Base-by-base conservation (phyloP, 2,888 invertebrate genomes). In the Chloroclysta siterata region DNA sequence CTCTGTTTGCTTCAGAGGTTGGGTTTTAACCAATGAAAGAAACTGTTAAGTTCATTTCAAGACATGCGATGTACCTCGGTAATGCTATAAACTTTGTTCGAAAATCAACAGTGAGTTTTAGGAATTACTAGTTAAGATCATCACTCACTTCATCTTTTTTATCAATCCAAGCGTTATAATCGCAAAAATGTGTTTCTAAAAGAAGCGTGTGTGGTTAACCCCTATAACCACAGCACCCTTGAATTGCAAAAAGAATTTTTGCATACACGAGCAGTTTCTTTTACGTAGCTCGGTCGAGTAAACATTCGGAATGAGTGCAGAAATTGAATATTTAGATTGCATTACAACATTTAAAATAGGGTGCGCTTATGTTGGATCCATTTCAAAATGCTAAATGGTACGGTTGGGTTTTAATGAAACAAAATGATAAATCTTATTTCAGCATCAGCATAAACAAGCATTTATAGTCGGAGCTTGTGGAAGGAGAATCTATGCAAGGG, bases 181-280 rank as follows among this genome's bases (percentile, higher is more conserved):
- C 56, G 44, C 39, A 51, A 50, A 53, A 56, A 48, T 65, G 44
- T 46, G 50, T 54, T 60, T 60, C 22, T 56, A 54, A 65, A 61
- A 53, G 65, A 58, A 58, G 51, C 57, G 41, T 61, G 41, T 61
- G 57, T 51, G 50, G 53, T 57, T 57, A 52, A 58, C 61, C 61
- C 53, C 53, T 57, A 79, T 81, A 81, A 81, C 80, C 80, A 76
- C 76, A 79, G 80, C 81, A 79, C 81, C 83, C 84, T 85, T 82
- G 77, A 84, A 85, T 82, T 84, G 83, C 84, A 85, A 82, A 80
- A 80, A 81, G 79, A 81, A 75, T 82, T 85, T 83, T 83, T 83
- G 84, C 84, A 86, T 84, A 80, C 76, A 74, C 77, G 75, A 83
- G 79, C 81, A 80, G 75, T 78, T 82, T 80, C 77, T 73, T 80